Evolutionary conservation across 1,140 invertebrate genomes (phyloP).

Genomic region (Arctopsyche grandis): DNA sequence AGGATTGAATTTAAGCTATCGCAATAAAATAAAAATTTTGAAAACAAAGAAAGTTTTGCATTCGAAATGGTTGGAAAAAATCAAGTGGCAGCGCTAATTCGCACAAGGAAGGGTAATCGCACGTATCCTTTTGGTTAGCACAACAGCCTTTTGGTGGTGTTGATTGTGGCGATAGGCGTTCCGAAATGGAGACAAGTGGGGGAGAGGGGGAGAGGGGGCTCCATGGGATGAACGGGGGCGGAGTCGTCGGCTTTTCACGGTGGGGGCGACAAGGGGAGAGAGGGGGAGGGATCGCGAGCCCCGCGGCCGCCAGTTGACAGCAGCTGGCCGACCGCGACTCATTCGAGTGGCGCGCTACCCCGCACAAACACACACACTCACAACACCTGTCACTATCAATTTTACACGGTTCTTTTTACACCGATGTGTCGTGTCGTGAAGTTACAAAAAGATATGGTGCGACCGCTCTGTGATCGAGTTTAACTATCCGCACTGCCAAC

Average conservation of each 20-base stretch:
- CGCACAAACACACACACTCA: constrained; percentile 6
- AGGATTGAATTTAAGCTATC: no score
- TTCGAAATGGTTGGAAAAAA: not conserved
- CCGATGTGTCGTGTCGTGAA: not conserved
- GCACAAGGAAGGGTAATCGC: not conserved
- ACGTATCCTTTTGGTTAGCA: not conserved
- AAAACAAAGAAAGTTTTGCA: no score
- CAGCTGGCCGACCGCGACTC: not conserved
- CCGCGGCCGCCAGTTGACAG: constrained; percentile 16
- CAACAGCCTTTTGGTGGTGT: not conserved
- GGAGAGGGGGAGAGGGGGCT: not conserved
- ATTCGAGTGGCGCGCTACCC: constrained; percentile 22
- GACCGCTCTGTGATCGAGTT: not conserved
- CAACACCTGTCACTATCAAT: not conserved
- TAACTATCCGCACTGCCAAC: not conserved
- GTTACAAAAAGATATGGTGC: not conserved
- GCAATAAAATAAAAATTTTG: no score
- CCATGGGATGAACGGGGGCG: not conserved
- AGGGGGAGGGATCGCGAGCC: not conserved
- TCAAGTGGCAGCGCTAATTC: not conserved
- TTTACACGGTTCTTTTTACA: not conserved
- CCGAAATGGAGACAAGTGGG: no score
- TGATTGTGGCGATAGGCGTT: not conserved
- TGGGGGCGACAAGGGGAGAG: not conserved
- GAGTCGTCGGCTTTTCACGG: not conserved